Evolutionary conservation across 2,797 vertebrate genomes (phyloP), one percentile per base, ranked within the genome.

Genomic region (Dendrocincla tyrannina): DNA sequence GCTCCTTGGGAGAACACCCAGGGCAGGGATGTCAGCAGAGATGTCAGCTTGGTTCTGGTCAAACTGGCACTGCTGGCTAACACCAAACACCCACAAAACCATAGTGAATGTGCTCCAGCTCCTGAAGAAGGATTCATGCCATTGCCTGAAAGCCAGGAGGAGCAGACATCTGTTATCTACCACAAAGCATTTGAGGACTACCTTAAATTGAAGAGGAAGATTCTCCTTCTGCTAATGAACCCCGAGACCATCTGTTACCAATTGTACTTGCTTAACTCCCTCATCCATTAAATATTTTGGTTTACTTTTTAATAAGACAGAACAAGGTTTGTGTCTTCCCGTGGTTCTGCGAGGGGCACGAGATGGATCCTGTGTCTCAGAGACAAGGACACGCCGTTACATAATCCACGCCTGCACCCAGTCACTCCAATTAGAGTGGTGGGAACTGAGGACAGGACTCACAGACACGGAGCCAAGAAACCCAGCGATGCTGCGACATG

Each of bases 181-280:
- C 91, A 84, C 33, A 83, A 91, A 95, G 80, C 76, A 67, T 84
- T 92, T 74, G 59, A 94, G 75, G 75, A 83, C 90, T 84, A 92
- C 93, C 94, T 95, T 95, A 95, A 95, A 96, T 62, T 10, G 88
- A 89, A 77, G 66, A 93, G 85, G 93, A 95, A 95, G 85, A 80
- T 92, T 90, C 91, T 77, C 94, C 84, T 93, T 86, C 89, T 85
- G 87, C 95, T 96, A 96, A 96, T 93, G 95, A 97, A 95, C 80
- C 70, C 73, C 3, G 78, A 77, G 94, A 91, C 96, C 97, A 97
- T 97, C 97, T 97, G 97, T 88, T 95, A 90, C 75, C 87, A 76
- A 92, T 89, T 91, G 90, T 46, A 9, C 85, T 94, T 73, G 91
- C 72, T 89, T 84, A 82, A 95, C 77, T 79, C 2, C 0, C 63